These are phyloP conservation scores for Eupithecia insigniata DNA, from an alignment of 2,888 invertebrate species.

Conservation along the genomic window DNA sequence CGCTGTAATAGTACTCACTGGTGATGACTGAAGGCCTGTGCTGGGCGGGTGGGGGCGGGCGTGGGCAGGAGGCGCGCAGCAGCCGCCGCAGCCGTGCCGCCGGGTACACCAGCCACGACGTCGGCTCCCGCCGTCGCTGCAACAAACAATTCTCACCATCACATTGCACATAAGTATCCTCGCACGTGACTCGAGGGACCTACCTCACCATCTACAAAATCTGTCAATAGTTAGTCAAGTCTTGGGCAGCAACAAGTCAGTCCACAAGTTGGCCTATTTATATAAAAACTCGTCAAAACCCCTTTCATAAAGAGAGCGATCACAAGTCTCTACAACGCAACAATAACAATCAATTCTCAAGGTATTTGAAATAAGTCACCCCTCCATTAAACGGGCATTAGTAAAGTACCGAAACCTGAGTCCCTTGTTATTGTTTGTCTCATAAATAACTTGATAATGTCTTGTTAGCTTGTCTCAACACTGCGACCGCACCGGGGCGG, in stretches of 20 bases:
- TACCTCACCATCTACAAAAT: too few species aligned
- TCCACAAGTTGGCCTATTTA: not conserved
- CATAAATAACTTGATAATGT: conserved; percentile 1
- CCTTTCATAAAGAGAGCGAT: not conserved
- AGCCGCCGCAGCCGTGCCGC: conserved; percentile 61
- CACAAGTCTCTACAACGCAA: not conserved
- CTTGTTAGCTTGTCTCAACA: not conserved
- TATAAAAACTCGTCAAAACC: too few species aligned
- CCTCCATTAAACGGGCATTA: not conserved
- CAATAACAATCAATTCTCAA: not conserved
- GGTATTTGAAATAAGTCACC: not conserved
- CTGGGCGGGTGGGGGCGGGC: not conserved
- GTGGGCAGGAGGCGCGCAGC: conserved; percentile 54
- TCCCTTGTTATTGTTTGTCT: not conserved
- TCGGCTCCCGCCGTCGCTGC: conserved; percentile 57
- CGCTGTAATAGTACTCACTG: conserved; percentile 43
- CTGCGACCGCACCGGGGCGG: not conserved
- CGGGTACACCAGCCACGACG: conserved; percentile 67
- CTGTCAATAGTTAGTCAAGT: too few species aligned
- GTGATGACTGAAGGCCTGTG: not conserved
- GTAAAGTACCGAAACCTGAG: not conserved
- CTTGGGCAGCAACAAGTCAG: not conserved
- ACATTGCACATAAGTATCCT: too few species aligned
- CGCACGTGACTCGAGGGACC: too few species aligned
- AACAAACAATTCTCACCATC: conserved; percentile 10